phyloP scores from a whole-genome alignment of 2,888 invertebrate genomes.

The Antheraea yamamai region DNA sequence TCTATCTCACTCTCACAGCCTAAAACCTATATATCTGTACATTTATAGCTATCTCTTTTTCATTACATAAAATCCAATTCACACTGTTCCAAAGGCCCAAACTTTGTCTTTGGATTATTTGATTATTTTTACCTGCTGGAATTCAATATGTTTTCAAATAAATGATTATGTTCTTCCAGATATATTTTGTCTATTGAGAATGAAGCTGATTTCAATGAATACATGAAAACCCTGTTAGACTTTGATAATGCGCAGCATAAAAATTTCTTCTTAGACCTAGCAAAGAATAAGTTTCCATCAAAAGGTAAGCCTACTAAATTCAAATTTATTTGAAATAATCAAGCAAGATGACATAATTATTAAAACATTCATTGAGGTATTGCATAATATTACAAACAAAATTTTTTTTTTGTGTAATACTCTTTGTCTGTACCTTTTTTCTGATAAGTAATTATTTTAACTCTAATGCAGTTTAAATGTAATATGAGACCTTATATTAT shows the following conservation, averaged over 20 bases:
- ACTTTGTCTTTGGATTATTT: neutral
- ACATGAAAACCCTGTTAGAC: slow-evolving; percentile 88
- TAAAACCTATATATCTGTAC: too few species aligned
- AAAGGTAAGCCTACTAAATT: slow-evolving; percentile 43
- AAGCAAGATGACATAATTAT: neutral
- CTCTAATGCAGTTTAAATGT: too few species aligned
- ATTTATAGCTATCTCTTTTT: too few species aligned
- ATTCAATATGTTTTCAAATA: neutral
- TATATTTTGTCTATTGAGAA: slow-evolving; percentile 88
- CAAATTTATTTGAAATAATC: neutral
- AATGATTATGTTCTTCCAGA: slow-evolving; percentile 68
- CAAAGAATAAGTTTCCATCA: slow-evolving; percentile 75
- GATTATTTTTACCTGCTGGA: too few species aligned
- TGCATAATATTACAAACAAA: slow-evolving; percentile 16
- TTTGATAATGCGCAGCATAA: slow-evolving; percentile 85
- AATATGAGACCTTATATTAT: too few species aligned
- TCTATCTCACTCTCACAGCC: too few species aligned
- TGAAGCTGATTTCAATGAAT: slow-evolving; percentile 88
- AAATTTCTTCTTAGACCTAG: slow-evolving; percentile 84
- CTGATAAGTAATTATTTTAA: too few species aligned
- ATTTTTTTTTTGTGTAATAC: too few species aligned
- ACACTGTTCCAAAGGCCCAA: too few species aligned
- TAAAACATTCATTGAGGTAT: neutral
- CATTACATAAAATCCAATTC: too few species aligned
- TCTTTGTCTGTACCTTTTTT: too few species aligned